Conservation (phyloP, 2,888 invertebrate genomes). For the Orthosia cruda region DNA sequence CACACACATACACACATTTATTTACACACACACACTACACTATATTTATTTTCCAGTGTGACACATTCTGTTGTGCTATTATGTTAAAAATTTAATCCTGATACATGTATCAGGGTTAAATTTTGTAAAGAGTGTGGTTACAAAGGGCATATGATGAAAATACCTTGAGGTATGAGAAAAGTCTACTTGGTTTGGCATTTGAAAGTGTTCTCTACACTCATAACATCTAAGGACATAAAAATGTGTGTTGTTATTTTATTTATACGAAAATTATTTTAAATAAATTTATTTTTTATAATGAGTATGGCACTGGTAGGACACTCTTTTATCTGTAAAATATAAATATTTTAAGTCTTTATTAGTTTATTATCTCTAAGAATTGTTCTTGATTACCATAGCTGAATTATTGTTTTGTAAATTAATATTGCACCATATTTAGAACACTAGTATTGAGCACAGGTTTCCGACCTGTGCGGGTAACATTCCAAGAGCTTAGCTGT, state of each 20-base stretch:
- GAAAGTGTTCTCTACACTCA: not conserved
- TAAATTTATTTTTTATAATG: not conserved
- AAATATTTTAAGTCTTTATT: slow-evolving; percentile 43
- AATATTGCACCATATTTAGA: slow-evolving; percentile 51
- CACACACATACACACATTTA: too few species aligned
- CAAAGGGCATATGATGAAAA: slow-evolving; percentile 14
- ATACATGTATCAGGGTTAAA: too few species aligned
- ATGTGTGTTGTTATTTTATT: not conserved
- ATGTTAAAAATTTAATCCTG: too few species aligned
- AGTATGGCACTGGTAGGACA: not conserved
- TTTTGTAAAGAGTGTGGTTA: slow-evolving; percentile 14
- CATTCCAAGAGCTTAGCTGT: slow-evolving; percentile 76
- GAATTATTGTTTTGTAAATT: slow-evolving; percentile 50
- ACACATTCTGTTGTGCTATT: too few species aligned
- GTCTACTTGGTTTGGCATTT: slow-evolving; percentile 7
- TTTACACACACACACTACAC: too few species aligned
- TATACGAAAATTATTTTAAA: not conserved
- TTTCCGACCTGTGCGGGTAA: slow-evolving; percentile 56
- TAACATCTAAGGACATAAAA: not conserved
- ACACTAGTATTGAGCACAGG: slow-evolving; percentile 41
- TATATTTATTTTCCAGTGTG: too few species aligned
- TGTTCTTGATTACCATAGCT: slow-evolving; percentile 27
- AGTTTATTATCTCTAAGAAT: slow-evolving; percentile 49
- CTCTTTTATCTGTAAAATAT: slow-evolving; percentile 34
- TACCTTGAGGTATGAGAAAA: slow-evolving; percentile 5